Percentiles rank a stretch among this genome's conserved stretches.
These are phyloP conservation scores for Trypoxylon attenuatum DNA, from an alignment of 2,888 invertebrate genomes.

Conservation along the genomic window DNA sequence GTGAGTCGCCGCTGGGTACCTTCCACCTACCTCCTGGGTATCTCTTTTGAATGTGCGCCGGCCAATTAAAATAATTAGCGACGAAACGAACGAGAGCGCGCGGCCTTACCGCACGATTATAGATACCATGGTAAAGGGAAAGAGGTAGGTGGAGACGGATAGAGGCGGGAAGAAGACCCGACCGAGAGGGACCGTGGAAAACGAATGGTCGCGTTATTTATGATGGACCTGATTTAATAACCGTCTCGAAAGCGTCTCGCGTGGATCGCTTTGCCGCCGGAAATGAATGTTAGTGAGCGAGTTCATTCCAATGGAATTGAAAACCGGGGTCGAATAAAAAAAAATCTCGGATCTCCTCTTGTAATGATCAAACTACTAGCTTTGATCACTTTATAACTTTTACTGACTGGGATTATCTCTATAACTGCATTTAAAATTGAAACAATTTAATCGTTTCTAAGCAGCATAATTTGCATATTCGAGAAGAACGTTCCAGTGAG, in stretches of 20 bases:
- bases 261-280: conserved; percentile 15
- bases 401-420: too few species aligned
- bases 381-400: too few species aligned
- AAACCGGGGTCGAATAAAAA: too few species aligned
- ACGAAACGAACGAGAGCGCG: conserved; percentile 71
- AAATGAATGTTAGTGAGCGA: too few species aligned
- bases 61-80: conserved; percentile 75
- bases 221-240: conserved; percentile 49
- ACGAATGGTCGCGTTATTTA: conserved; percentile 40
- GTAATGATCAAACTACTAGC: too few species aligned
- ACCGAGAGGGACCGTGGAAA: conserved; percentile 32
- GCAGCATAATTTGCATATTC: too few species aligned
- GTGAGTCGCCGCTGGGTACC: conserved; percentile 49
- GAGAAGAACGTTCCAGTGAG: too few species aligned
- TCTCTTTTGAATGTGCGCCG: conserved; percentile 73
- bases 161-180: conserved; percentile 23
- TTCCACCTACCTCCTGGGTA: conserved; percentile 56
- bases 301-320: too few species aligned
- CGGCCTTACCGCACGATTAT: conserved; percentile 65
- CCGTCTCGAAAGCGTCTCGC: conserved; percentile 27
- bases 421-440: too few species aligned
- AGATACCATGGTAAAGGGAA: conserved; percentile 62
- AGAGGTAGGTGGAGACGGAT: conserved; percentile 39
- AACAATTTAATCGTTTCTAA: too few species aligned
- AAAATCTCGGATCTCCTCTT: too few species aligned